Evolutionary conservation across 92 coral and sea anemone genomes (phyloP).

Genomic region (Porites evermanni): DNA sequence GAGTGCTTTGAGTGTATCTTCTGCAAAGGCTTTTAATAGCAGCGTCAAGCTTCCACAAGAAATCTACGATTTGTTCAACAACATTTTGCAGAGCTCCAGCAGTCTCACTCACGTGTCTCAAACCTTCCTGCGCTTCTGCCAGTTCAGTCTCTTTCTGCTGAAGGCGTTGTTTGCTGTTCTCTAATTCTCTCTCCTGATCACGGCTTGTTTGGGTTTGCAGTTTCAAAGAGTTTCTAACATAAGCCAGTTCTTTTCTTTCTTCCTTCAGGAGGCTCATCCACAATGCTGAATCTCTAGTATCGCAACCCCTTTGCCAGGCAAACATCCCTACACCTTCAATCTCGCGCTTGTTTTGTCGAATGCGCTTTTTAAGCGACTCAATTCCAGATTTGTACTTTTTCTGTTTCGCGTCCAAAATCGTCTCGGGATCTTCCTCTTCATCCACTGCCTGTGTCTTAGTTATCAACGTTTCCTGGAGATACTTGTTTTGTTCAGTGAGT

Average conservation of each 20-base stretch:
- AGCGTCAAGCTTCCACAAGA: not conserved
- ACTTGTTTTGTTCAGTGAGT: not conserved
- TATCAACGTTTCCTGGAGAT: not conserved
- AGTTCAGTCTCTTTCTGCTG: not conserved
- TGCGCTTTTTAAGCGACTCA: not conserved
- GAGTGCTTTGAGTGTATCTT: too few species aligned
- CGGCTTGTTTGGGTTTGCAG: not conserved
- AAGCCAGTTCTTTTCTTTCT: not conserved
- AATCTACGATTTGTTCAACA: not conserved
- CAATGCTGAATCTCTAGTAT: not conserved
- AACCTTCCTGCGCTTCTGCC: not conserved
- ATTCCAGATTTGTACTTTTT: not conserved
- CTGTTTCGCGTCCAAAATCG: not conserved
- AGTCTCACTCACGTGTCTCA: not conserved
- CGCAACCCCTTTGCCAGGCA: constrained; percentile 20
- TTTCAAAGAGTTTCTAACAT: not conserved
- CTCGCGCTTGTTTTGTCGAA: constrained; percentile 11
- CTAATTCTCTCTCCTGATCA: not conserved
- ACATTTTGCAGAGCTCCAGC: not conserved
- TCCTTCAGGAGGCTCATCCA: not conserved
- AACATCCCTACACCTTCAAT: not conserved
- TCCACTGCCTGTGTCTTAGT: not conserved
- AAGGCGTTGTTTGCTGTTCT: not conserved
- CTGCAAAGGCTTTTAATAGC: too few species aligned
- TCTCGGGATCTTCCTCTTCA: not conserved